These are phyloP conservation scores for Caenorhabditis elegans DNA, from an alignment of 1,140 invertebrate genomes.

Conservation along the genomic window DNA sequence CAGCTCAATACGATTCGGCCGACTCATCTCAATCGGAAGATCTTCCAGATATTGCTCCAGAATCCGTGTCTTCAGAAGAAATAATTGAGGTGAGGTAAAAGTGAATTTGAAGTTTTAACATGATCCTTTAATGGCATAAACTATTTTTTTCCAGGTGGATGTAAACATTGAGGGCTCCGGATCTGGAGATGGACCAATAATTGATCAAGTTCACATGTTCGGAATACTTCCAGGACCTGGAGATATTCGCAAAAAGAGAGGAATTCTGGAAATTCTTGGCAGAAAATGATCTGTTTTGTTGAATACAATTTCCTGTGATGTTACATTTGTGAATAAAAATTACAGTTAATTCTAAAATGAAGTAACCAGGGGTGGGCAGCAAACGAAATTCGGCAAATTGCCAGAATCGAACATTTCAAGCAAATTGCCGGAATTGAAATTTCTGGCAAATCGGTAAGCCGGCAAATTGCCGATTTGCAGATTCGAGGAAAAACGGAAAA, in stretches of 20 bases:
- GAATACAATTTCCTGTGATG: neutral
- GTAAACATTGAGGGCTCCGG: neutral
- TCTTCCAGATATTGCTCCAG: neutral
- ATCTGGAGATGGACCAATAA: neutral
- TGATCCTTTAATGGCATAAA: no score
- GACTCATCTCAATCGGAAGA: neutral
- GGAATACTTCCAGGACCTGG: constrained; percentile 20
- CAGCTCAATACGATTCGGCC: neutral
- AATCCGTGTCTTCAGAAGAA: neutral
- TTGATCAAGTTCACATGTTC: neutral
- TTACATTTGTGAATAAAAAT: no score
- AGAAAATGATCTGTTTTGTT: neutral
- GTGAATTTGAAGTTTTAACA: no score
- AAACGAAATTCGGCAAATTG: no score
- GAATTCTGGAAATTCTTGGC: neutral
- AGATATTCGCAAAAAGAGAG: constrained; percentile 12
- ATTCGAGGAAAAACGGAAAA: no score
- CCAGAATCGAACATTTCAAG: no score
- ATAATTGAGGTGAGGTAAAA: neutral
- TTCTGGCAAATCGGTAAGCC: no score
- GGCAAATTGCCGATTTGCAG: no score
- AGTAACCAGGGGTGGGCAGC: no score
- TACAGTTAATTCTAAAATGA: no score
- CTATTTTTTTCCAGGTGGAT: neutral
- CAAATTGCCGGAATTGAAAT: no score